A percentile compares a stretch with the other conserved stretches of the same genome.
These are phyloP conservation scores for Diuraphis noxia DNA, from an alignment of 1,140 invertebrate genomes.

Conservation along the genomic window DNA sequence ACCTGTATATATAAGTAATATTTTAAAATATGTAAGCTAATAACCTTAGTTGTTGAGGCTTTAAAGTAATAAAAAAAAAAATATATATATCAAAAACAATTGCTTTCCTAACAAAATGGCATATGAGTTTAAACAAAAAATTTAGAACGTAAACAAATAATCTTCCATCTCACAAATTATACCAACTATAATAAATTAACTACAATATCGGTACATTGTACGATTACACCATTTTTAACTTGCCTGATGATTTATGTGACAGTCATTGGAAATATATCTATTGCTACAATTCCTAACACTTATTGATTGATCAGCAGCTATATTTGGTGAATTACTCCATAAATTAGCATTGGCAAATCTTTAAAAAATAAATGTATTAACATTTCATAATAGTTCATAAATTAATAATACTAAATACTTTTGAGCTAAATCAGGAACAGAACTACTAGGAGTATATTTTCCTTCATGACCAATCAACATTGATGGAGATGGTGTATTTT, in stretches of 20 bases:
- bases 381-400: background rate
- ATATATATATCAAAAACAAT: no score
- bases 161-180: background rate
- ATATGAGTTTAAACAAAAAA: background rate
- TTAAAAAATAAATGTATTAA: background rate
- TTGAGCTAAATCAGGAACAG: constrained; percentile 74
- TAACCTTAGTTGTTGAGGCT: no score
- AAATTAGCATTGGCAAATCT: constrained; percentile 49
- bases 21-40: no score
- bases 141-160: background rate
- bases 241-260: constrained; percentile 44
- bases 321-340: constrained; percentile 35
- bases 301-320: constrained; percentile 29
- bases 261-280: constrained; percentile 33
- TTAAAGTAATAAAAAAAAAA: no score
- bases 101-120: background rate
- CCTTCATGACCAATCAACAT: constrained; percentile 73
- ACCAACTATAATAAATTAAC: background rate
- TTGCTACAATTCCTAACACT: constrained; percentile 13
- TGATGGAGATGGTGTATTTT: constrained; percentile 67
- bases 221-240: background rate
- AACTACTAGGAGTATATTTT: constrained; percentile 78
- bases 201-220: background rate
- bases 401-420: constrained; percentile 62
- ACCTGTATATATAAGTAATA: no score